Evolutionary conservation across 2,888 invertebrate genomes (phyloP).

Genomic region (Oscheius sp.): DNA sequence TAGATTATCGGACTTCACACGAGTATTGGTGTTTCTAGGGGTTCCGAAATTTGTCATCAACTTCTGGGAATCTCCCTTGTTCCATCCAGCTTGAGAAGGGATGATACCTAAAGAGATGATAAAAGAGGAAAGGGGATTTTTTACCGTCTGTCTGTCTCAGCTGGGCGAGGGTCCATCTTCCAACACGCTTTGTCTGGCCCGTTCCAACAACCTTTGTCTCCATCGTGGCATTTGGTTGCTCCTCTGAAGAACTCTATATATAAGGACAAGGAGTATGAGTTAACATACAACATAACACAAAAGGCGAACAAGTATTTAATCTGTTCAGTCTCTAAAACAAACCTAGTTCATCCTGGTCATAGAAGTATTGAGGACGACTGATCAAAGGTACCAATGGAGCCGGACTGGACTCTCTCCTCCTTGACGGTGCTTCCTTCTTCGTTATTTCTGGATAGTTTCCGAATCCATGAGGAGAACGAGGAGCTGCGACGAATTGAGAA

Average conservation of each 20-base stretch:
- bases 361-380: slow-evolving; percentile 31
- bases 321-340: background rate
- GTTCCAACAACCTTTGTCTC: slow-evolving; percentile 69
- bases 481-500: slow-evolving; percentile 44
- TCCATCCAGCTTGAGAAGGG: slow-evolving; percentile 71
- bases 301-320: background rate
- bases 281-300: background rate
- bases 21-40: slow-evolving; percentile 68
- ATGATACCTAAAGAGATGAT: slow-evolving; percentile 67
- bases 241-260: no score
- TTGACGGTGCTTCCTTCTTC: slow-evolving; percentile 21
- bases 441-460: slow-evolving; percentile 57
- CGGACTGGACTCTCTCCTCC: background rate
- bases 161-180: slow-evolving; percentile 70
- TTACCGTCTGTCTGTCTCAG: slow-evolving; percentile 70
- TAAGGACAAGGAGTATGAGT: background rate
- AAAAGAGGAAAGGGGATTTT: background rate
- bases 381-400: slow-evolving; percentile 14
- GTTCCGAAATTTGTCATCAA: slow-evolving; percentile 71
- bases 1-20: slow-evolving; percentile 65
- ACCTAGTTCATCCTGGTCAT: slow-evolving; percentile 17
- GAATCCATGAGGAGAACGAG: slow-evolving; percentile 31
- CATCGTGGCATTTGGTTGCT: slow-evolving; percentile 68
- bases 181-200: slow-evolving; percentile 62
- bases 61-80: slow-evolving; percentile 71